These are phyloP conservation scores for Lutra lutra DNA, from an alignment of 2,797 vertebrate species.

Conservation along the genomic window DNA sequence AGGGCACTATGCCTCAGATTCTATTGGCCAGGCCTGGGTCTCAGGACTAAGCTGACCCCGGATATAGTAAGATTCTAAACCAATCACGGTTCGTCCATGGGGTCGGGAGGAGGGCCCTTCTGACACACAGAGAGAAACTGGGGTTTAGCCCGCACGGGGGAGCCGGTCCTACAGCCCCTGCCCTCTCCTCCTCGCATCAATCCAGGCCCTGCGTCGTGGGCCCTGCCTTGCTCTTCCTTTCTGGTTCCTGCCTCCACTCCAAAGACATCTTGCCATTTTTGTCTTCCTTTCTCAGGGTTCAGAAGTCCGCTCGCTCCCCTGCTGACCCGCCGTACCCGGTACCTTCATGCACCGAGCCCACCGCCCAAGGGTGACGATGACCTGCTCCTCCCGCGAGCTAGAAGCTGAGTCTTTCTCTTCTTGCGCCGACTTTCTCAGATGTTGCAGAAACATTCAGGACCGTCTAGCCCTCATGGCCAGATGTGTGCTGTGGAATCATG, in stretches of 20 bases:
- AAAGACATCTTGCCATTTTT: neutral
- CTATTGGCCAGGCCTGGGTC: neutral
- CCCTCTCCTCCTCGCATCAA: rapidly evolving
- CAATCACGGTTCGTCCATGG: neutral
- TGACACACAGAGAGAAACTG: neutral
- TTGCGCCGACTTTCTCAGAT: neutral
- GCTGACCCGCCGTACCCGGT: neutral
- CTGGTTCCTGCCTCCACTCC: neutral
- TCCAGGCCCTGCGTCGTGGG: neutral
- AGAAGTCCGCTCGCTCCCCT: neutral
- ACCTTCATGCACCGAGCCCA: neutral
- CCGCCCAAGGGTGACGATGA: neutral
- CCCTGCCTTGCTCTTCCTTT: neutral
- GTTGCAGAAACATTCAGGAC: neutral
- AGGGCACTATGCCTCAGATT: neutral
- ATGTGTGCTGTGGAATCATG: neutral
- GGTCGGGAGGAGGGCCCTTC: neutral
- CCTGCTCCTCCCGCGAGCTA: neutral
- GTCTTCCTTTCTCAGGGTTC: neutral
- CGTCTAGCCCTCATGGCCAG: neutral
- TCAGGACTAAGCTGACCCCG: neutral
- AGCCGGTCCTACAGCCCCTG: neutral
- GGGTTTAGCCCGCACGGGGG: neutral
- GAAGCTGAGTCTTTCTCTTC: neutral
- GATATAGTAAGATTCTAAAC: neutral